phyloP scores from a whole-genome alignment of 2,888 invertebrate species.

The Pedicia rivosa region DNA sequence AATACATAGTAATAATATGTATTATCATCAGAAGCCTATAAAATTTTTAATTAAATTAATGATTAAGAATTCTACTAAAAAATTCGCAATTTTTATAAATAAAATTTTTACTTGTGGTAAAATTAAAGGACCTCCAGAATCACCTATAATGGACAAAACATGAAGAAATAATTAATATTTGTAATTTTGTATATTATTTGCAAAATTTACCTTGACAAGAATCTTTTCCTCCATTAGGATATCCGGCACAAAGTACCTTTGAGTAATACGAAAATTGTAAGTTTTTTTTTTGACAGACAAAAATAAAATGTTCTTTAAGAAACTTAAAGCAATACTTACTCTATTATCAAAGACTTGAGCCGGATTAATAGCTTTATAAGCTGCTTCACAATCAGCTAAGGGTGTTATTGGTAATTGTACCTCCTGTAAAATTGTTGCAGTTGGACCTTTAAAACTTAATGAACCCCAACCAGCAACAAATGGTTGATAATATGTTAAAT shows the following conservation, averaged over 20 bases:
- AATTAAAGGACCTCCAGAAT: constrained; percentile 31
- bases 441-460: constrained; percentile 27
- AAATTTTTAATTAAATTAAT: neutral
- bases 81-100: neutral
- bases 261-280: too few relatives aligned
- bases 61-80: neutral
- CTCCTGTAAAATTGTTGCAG: constrained; percentile 31
- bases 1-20: constrained; percentile 28
- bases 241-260: constrained; percentile 29
- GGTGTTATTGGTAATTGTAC: constrained; percentile 29
- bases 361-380: constrained; percentile 24
- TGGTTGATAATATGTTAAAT: constrained; percentile 41
- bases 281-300: constrained; percentile 1
- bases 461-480: constrained; percentile 77
- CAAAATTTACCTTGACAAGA: constrained; percentile 29
- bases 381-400: constrained; percentile 28
- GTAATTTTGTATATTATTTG: too few relatives aligned
- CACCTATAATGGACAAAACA: too few relatives aligned
- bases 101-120: constrained; percentile 22
- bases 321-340: constrained; percentile 7
- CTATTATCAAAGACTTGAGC: constrained; percentile 12
- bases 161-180: too few relatives aligned
- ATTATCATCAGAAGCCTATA: constrained; percentile 17
- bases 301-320: neutral
- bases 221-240: constrained; percentile 24